Percentiles rank a stretch among this genome's conserved stretches.
phyloP scores from a whole-genome alignment of 1,140 invertebrate species.

The Argopecten irradians region DNA sequence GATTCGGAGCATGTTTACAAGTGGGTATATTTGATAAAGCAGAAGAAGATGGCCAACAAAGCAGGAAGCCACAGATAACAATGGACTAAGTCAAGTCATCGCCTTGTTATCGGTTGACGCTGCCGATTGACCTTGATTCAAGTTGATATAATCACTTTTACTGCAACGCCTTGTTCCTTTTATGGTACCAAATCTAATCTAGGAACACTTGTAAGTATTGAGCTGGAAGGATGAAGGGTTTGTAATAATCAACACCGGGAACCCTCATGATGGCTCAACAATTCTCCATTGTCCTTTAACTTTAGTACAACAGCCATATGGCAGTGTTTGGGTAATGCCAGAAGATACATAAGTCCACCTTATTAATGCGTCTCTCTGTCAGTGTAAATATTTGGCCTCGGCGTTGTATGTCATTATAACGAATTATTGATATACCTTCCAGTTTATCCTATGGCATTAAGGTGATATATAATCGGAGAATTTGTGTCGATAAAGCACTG shows the following conservation, averaged over 20 bases:
- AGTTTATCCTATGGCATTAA: too few relatives aligned
- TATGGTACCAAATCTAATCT: neutral
- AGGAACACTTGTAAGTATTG: neutral
- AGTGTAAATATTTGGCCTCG: too few relatives aligned
- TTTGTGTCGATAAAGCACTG: neutral
- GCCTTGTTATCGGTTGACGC: neutral
- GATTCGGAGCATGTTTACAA: too few relatives aligned
- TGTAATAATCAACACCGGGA: neutral
- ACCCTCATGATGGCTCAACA: neutral
- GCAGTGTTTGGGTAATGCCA: too few relatives aligned
- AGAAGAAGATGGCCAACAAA: too few relatives aligned
- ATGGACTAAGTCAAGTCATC: neutral
- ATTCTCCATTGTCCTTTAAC: neutral
- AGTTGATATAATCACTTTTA: neutral
- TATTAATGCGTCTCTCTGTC: too few relatives aligned
- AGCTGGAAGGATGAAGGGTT: neutral
- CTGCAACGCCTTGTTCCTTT: neutral
- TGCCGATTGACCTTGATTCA: neutral
- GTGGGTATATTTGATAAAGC: neutral
- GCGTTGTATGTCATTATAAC: neutral
- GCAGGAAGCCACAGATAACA: neutral
- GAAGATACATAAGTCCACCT: too few relatives aligned
- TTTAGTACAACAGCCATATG: neutral
- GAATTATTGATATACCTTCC: too few relatives aligned
- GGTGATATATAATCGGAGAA: neutral